Base-by-base conservation (phyloP, 2,888 invertebrate genomes). In the Phlogophora meticulosa region DNA sequence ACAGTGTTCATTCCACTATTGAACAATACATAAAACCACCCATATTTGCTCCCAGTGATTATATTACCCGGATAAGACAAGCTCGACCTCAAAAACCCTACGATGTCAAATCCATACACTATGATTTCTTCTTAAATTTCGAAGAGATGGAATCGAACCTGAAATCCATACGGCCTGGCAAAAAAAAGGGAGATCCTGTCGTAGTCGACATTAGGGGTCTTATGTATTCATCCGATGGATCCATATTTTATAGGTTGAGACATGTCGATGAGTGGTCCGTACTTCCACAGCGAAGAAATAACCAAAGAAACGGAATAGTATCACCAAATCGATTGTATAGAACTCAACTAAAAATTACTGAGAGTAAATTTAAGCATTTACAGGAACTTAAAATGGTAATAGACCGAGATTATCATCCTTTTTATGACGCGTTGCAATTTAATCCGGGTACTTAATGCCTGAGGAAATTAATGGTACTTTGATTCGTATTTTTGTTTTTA, bases 1-100 rank as follows among this genome's bases (percentile, higher is more conserved):
- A 77, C 32, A 74, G 69, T 48, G 69, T 77, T 22, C 73, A 74
- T 34, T 74, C 68, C n/a, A 71, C 71, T 11, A 69, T 77, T 36
- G 74, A 74, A 43, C 65, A 72, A n/a, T 66, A 69, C 34, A 60
- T 74, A 20, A 68, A 69, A 46, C 66, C 72, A 7, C 76, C 72
- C 4, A 73, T 72, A 15, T 66, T 66, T 42, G 57, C 72, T n/a
- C 72, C 72, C 10, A 65, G 46, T 45, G 75, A 75, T 38, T 71
- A 75, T 20, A 20, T 75, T 5, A 32, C 42, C 10, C 45, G 51
- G 17, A 64, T 58, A 36, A 20, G 22, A 22, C 38, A 52, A 52
- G 38, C 38, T 52, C 52, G 52, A 15, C 52, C 52, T 7, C 5
- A 22, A 36, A 38, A 52, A 7, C 52, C 52, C 13, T 52, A 52